Evolutionary conservation across 2,888 invertebrate species (phyloP).

Genomic region (Eumerus sabulonum): DNA sequence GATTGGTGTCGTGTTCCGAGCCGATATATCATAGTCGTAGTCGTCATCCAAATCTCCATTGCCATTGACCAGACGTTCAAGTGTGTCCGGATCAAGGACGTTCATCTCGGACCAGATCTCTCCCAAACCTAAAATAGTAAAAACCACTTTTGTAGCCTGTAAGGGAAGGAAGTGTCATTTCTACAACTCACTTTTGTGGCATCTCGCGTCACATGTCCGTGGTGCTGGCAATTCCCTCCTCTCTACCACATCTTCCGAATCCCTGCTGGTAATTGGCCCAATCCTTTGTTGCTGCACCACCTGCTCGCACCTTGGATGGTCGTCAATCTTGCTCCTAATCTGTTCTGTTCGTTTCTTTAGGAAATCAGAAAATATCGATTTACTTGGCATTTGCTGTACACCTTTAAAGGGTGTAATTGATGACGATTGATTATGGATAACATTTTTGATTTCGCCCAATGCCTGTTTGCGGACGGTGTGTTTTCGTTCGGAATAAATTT

Average conservation of each 20-base stretch:
- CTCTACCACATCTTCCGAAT: conserved; percentile 1
- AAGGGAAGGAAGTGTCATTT: neutral
- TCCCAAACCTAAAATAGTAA: conserved; percentile 35
- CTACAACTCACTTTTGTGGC: conserved; percentile 34
- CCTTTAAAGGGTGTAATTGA: conserved; percentile 67
- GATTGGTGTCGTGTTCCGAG: conserved; percentile 21
- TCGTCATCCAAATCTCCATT: conserved; percentile 22
- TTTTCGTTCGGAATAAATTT: conserved; percentile 53
- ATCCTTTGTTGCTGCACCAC: no score
- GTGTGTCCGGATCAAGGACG: conserved; percentile 43
- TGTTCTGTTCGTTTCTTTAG: conserved; percentile 27
- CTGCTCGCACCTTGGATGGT: conserved; percentile 17
- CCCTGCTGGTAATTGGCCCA: neutral
- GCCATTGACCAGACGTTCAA: conserved; percentile 49
- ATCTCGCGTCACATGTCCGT: conserved; percentile 36
- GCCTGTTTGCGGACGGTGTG: conserved; percentile 66
- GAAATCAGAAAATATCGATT: conserved; percentile 20
- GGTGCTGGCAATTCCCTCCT: conserved; percentile 6
- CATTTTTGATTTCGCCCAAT: conserved; percentile 71
- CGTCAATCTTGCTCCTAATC: conserved; percentile 19
- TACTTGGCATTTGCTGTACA: conserved; percentile 29
- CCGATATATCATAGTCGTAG: conserved; percentile 11
- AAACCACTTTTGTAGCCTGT: neutral
- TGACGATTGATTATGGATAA: conserved; percentile 67
- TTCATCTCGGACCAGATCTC: conserved; percentile 63